Conservation (phyloP, 2,797 vertebrate genomes). For the Gastrophryne carolinensis region DNA sequence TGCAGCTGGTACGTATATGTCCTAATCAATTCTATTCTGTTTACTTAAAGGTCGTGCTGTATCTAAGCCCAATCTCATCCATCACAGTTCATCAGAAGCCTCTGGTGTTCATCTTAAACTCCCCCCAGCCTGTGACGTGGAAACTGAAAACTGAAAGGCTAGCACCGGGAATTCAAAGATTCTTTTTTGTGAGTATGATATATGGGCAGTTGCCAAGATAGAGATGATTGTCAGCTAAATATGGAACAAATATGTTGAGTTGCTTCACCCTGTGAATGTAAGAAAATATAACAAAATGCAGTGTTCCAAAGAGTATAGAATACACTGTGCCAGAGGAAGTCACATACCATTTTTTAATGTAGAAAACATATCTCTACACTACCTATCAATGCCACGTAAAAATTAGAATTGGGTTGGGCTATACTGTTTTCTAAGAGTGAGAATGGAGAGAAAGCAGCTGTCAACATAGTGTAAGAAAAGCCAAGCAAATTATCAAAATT, state of each 20-base stretch:
- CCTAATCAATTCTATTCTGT: conserved; percentile 40
- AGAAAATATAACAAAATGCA: neutral
- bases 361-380: too few relatives aligned
- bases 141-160: conserved; percentile 86
- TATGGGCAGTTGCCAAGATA: conserved; percentile 1
- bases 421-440: too few relatives aligned
- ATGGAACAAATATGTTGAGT: conserved; percentile 39
- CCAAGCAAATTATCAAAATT: too few relatives aligned
- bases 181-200: conserved; percentile 92
- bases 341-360: too few relatives aligned
- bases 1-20: neutral
- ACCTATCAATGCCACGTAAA: too few relatives aligned
- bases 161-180: conserved; percentile 73
- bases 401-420: too few relatives aligned
- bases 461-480: too few relatives aligned
- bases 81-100: conserved; percentile 86
- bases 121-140: conserved; percentile 84
- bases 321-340: too few relatives aligned
- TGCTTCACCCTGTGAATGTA: neutral
- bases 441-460: too few relatives aligned
- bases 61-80: conserved; percentile 90
- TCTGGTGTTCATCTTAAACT: conserved; percentile 90
- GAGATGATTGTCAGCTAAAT: neutral
- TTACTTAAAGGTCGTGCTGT: conserved; percentile 78
- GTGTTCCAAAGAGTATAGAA: neutral